Evolutionary conservation across 2,797 vertebrate genomes (phyloP), one percentile per base, ranked within the genome.

Genomic region (Sylvilagus floridanus): DNA sequence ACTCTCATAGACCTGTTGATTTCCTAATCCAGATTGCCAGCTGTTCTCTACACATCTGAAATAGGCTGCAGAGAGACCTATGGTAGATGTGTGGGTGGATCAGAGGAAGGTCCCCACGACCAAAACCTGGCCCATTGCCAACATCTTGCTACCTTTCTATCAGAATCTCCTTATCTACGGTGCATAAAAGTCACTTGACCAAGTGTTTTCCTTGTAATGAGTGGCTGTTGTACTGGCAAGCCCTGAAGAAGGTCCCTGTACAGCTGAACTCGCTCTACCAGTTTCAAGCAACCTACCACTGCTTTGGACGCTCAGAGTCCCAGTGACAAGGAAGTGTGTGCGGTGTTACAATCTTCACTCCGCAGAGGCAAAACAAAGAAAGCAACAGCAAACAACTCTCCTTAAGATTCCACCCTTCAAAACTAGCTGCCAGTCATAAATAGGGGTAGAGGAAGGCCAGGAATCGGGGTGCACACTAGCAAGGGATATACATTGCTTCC

Each of bases 391-490:
- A 68, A 42, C 22, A n/a, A 10, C 22, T 26, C 37, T 75, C 60
- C 52, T 75, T 32, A 82, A 35, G 22, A 78, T 0, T 13, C 7
- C 52, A 47, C 52, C 35, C 77, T 78, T 86, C 68, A 81, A 57
- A 94, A 63, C 5, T 8, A 47, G 69, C 50, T 75, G 62, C 26
- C 30, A 3, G 68, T 42, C 71, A 68, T 60, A 73, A 4, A 37
- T 13, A 35, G 35, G 19, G 28, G 16, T 71, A 32, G 0, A 0
- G 17, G 22, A 47, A 90, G 47, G 35, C 30, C n/a, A 0, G 7
- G 21, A 0, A 7, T 0, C 16, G 28, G 32, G 19, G 2, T 7
- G 32, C 75, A 30, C 26, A 32, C 3, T 11, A 72, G 5, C 26
- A 62, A 71, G 28, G n/a, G 35, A 9, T 2, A 14, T 10, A 9